These are phyloP conservation scores for Drosophila nigromelanica DNA, from an alignment of 1,140 invertebrate species.

Conservation along the genomic window DNA sequence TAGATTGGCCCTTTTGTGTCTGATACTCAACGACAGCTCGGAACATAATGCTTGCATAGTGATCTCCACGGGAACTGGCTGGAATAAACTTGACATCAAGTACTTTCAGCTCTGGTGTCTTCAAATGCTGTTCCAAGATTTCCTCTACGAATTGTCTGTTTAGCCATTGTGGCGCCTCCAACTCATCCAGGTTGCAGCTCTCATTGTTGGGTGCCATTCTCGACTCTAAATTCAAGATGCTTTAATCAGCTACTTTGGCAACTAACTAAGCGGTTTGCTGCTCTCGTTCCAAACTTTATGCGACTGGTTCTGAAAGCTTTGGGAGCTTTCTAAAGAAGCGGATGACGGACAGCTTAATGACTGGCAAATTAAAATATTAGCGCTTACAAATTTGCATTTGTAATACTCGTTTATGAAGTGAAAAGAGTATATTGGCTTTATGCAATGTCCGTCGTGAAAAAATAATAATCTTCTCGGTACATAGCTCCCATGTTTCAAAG, in stretches of 20 bases:
- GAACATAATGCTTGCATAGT: conserved; percentile 63
- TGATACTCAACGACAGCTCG: conserved; percentile 35
- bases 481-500: too few species aligned
- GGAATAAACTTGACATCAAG: conserved; percentile 28
- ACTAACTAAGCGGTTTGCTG: neutral
- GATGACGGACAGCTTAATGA: too few species aligned
- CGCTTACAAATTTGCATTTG: too few species aligned
- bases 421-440: too few species aligned
- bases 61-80: conserved; percentile 52
- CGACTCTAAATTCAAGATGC: conserved; percentile 1
- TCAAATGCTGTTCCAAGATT: conserved; percentile 22
- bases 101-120: conserved; percentile 18
- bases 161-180: conserved; percentile 40
- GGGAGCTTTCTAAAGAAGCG: neutral
- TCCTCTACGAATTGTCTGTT: conserved; percentile 26
- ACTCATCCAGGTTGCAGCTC: conserved; percentile 38
- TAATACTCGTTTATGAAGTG: too few species aligned
- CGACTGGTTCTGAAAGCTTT: neutral
- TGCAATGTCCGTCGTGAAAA: too few species aligned
- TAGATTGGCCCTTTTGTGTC: neutral
- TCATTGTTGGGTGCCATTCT: conserved; percentile 22
- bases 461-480: too few species aligned
- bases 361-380: neutral
- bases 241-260: conserved; percentile 1
- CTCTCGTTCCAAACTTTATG: neutral